Evolutionary conservation across 2,113 vertebrate genomes (phyloP), one percentile per base, ranked within the genome.

Genomic region (Phodopus roborovskii): DNA sequence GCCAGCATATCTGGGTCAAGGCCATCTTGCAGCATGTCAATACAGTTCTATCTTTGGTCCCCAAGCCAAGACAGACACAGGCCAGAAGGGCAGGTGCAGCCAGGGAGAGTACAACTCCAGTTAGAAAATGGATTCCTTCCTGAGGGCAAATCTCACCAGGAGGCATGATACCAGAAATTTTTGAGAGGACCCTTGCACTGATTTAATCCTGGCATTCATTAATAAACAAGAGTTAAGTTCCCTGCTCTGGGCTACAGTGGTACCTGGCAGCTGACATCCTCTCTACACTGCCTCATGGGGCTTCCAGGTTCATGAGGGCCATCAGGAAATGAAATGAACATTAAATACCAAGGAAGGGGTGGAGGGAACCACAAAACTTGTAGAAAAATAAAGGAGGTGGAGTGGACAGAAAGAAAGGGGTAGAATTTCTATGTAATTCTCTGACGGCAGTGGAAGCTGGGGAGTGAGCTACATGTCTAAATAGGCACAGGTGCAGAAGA

Each of bases 1-100:
- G 62, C 45, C 64, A 64, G 93, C 33, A 7, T 74, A 66, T 86
- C 39, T 94, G 56, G 50, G 74, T 39, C 88, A 93, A 75, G 89
- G 70, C n/a, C 85, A 62, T 86, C 53, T 45, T 7, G 77, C 66
- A 77, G 20, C 68, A 50, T 5, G 36, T 11, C 15, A 53, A 13
- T n/a, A 62, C 3, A 77, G 36, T 26, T 70, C 42, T 68, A 68
- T 58, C 66, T 53, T 5, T 73, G n/a, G 89, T 75, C 79, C 88
- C 84, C 42, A 75, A 48, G 88, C 75, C 30, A 81, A 42, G 60
- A 39, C 19, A 50, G 24, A 93, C 50, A 64, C 20, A 85, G 39
- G 75, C 48, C 90, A 75, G 10, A 75, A 53, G 33, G 33, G 19
- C 39, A 50, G 42, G 39, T 53, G 5, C 9, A 66, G 28, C 12